Percentiles rank a stretch among this genome's conserved stretches.
Conservation (phyloP, 2,113 vertebrate species). For the Malurus melanocephalus region DNA sequence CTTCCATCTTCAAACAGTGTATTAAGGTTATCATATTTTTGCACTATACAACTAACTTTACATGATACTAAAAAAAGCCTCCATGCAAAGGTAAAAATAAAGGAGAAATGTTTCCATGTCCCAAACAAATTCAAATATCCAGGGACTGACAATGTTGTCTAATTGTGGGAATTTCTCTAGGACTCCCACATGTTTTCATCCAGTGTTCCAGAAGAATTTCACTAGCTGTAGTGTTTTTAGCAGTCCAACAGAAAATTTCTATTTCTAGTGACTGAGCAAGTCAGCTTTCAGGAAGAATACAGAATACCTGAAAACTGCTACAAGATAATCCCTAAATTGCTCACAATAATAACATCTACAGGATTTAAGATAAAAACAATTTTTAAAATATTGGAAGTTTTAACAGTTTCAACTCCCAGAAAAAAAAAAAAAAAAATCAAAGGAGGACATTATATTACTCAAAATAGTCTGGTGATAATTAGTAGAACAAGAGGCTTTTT, state of each 20-base stretch:
- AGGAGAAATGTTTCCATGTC: neutral
- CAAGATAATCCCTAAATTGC: neutral
- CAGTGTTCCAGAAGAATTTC: neutral
- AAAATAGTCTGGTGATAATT: neutral
- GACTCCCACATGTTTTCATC: neutral
- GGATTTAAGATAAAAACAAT: neutral
- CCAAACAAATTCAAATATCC: neutral
- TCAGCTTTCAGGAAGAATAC: neutral
- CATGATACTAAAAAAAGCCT: neutral
- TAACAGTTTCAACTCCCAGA: neutral
- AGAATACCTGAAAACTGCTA: neutral
- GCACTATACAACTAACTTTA: neutral
- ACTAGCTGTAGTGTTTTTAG: neutral
- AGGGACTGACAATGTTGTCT: neutral
- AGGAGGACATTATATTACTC: neutral
- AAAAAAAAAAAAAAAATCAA: neutral
- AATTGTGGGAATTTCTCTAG: neutral
- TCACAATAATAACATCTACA: neutral
- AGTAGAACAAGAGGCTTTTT: neutral
- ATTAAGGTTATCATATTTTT: neutral
- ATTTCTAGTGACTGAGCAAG: neutral
- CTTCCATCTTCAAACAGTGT: neutral
- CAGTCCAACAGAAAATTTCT: neutral
- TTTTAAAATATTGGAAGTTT: neutral
- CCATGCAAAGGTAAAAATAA: neutral